Conservation (phyloP, 2,888 invertebrate species). For the Empis livida region DNA sequence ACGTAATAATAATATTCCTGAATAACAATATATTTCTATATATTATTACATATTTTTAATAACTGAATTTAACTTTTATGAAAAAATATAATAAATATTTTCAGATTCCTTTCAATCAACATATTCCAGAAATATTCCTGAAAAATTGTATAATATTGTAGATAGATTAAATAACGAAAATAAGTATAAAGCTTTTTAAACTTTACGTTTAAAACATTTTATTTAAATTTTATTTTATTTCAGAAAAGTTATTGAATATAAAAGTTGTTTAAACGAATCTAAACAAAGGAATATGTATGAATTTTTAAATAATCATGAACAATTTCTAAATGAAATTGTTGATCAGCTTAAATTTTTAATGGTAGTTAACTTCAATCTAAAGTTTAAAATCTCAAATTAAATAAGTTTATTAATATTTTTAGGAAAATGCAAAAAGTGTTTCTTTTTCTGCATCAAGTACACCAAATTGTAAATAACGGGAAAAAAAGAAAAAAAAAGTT, state of each 20-base stretch:
- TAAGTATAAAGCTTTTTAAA: neutral
- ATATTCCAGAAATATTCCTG: neutral
- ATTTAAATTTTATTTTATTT: neutral
- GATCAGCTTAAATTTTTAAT: conserved; percentile 23
- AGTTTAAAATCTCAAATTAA: too few relatives aligned
- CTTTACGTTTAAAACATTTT: neutral
- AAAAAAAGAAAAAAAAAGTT: too few relatives aligned
- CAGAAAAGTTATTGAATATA: conserved; percentile 4
- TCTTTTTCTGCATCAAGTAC: too few relatives aligned
- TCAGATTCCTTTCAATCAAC: neutral
- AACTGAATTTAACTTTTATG: too few relatives aligned
- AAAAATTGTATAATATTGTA: conserved; percentile 5
- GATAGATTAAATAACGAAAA: conserved; percentile 6
- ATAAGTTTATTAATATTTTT: too few relatives aligned
- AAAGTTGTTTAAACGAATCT: neutral
- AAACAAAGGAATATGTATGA: conserved; percentile 3
- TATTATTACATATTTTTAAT: neutral
- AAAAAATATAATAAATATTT: too few relatives aligned
- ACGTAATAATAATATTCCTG: too few relatives aligned
- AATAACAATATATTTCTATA: too few relatives aligned
- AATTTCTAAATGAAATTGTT: conserved; percentile 27
- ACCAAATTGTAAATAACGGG: too few relatives aligned
- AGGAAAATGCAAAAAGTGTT: too few relatives aligned
- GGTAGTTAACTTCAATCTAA: conserved; percentile 9
- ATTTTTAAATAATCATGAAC: conserved; percentile 28